Base-by-base conservation (phyloP, 1,140 invertebrate species). In the Bombus waltoni region DNA sequence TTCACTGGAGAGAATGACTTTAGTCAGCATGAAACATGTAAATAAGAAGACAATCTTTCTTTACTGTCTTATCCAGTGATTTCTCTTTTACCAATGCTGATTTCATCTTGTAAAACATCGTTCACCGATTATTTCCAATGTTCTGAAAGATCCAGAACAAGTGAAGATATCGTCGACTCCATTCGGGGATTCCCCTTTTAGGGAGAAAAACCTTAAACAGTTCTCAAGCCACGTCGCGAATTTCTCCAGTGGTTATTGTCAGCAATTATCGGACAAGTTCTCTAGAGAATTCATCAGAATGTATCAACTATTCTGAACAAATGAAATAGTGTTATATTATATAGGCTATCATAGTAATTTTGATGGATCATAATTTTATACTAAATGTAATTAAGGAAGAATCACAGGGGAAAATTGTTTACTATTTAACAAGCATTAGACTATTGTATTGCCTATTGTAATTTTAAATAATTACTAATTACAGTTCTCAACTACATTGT, bases 91-190 rank as follows among this genome's bases (percentile, higher is more conserved):
- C 32, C 28, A 11, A 35, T 42, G 15, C 9, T 25, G 53, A 13
- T 76, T 59, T 76, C 59, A 28, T 65, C n/a, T 38, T 28, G 15
- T 59, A 13, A n/a, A 40, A 35, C 35, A 76, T 68, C 2, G 40
- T 71, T 80, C 18, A 79, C 38, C 38, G 10, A 42, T 78, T 35
- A 76, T 59, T n/a, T 13, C 28, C 53, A 78, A 62, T 75, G 53
- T 75, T 75, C 73, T 25, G n/a, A 40, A 65, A 62, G 42, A 65
- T 78, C 9, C 25, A 65, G 47, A 68, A 47, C 40, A 62, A 83
- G 72, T 68, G 81, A 83, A 79, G 71, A 79, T 70, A 35, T 68
- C 44, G 38, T 4, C 35, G 62, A 77, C 82, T 78, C n/a, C 65
- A 47, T 79, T 71, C 10, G 65, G 59, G 28, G 32, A 47, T 15